Evolutionary conservation across 2,797 vertebrate genomes (phyloP).

Genomic region (Nyctibius grandis): DNA sequence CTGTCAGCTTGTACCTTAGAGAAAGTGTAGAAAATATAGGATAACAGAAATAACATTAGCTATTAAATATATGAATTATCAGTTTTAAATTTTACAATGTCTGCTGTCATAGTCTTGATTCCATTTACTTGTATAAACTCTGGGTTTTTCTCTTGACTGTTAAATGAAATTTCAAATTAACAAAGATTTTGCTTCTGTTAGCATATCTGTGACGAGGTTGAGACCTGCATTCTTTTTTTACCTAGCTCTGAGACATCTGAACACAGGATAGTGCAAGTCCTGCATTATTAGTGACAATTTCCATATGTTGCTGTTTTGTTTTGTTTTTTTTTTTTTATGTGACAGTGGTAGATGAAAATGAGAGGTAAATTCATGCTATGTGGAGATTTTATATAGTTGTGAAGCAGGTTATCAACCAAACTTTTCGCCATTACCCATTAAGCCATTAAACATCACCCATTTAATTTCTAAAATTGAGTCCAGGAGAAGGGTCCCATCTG

Average conservation of each 20-base stretch:
- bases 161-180: not conserved
- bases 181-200: not conserved
- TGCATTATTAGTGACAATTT: not conserved
- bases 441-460: not conserved
- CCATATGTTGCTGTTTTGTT: not conserved
- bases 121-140: not conserved
- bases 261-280: not conserved
- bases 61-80: not conserved
- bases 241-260: not conserved
- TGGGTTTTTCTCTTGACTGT: not conserved
- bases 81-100: not conserved
- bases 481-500: not conserved
- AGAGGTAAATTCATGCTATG: not conserved
- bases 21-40: not conserved
- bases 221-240: not conserved
- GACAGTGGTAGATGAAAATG: not conserved
- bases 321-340: rapidly evolving
- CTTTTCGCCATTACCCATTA: not conserved
- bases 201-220: not conserved
- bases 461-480: not conserved
- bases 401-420: not conserved
- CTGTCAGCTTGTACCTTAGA: not conserved
- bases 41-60: not conserved
- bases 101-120: not conserved
- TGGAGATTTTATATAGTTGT: not conserved